phyloP scores from a whole-genome alignment of 2,888 invertebrate genomes.

The Euzophera pinguis region DNA sequence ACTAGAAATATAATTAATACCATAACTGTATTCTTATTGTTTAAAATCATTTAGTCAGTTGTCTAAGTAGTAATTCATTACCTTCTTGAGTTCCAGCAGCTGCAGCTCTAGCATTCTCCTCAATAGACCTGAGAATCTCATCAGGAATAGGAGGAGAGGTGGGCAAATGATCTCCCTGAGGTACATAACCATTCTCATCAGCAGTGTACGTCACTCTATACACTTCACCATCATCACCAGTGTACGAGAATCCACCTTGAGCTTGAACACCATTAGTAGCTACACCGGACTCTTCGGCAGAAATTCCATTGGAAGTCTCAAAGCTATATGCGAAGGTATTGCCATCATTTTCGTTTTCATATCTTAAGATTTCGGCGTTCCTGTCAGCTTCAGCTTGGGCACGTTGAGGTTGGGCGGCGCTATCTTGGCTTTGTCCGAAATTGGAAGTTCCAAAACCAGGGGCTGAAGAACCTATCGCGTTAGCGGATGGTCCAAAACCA shows the following conservation, averaged over 20 bases:
- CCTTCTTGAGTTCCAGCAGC: conserved; percentile 73
- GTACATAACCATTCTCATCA: conserved; percentile 68
- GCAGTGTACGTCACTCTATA: conserved; percentile 67
- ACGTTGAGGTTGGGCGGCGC: conserved; percentile 49
- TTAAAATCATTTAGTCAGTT: too few species aligned
- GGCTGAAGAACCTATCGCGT: neutral
- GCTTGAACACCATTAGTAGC: conserved; percentile 68
- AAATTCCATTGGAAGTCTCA: conserved; percentile 70
- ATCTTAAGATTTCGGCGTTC: conserved; percentile 59
- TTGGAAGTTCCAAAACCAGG: conserved; percentile 16
- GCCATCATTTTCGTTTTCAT: conserved; percentile 62
- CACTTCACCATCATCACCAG: conserved; percentile 64
- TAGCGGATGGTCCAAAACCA: neutral
- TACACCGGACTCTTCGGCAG: conserved; percentile 66
- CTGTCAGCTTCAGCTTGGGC: conserved; percentile 58
- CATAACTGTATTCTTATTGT: too few species aligned
- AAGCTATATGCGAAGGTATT: conserved; percentile 62
- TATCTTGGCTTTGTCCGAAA: conserved; percentile 24
- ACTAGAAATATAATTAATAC: too few species aligned
- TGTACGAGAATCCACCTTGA: conserved; percentile 64
- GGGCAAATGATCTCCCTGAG: conserved; percentile 65
- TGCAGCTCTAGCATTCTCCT: conserved; percentile 64
- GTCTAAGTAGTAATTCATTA: conserved; percentile 23
- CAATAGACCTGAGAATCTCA: conserved; percentile 65
- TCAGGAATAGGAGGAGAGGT: conserved; percentile 70